These are phyloP conservation scores for Malurus alboscapulatus DNA, from an alignment of 2,113 vertebrate species.

Conservation along the genomic window DNA sequence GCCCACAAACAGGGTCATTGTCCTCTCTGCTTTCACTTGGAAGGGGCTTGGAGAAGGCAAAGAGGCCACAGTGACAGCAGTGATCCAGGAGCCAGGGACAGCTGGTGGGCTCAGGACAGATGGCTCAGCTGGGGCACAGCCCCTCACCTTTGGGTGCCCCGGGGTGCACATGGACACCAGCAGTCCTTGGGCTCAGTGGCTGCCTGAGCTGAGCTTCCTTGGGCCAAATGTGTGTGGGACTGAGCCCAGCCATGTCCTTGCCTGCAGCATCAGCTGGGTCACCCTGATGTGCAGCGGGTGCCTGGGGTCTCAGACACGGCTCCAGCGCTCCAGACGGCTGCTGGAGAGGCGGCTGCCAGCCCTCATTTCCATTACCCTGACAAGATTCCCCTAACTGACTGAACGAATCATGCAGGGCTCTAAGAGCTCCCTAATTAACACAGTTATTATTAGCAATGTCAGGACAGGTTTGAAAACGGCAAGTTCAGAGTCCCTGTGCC, in stretches of 20 bases:
- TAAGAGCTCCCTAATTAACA: conserved; percentile 21
- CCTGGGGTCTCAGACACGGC: neutral
- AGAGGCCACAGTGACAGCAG: fast-evolving
- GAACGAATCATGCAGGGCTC: neutral
- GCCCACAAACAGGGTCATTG: neutral
- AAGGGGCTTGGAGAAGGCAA: neutral
- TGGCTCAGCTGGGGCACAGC: neutral
- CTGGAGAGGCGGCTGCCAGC: neutral
- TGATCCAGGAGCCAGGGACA: neutral
- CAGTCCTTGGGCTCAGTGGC: fast-evolving
- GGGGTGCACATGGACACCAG: fast-evolving
- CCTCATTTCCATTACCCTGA: neutral
- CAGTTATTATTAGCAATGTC: conserved; percentile 20
- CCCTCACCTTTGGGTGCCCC: fast-evolving
- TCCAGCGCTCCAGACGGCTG: neutral
- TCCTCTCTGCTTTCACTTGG: neutral
- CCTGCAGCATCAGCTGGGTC: neutral
- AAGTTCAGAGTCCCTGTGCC: neutral
- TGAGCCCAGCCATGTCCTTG: neutral
- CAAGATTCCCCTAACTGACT: neutral
- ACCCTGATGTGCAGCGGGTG: neutral
- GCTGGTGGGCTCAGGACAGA: neutral
- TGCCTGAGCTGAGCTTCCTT: fast-evolving
- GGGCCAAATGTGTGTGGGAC: neutral
- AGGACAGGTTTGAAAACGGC: conserved; percentile 15